A percentile compares a stretch with the other conserved stretches of the same genome.
Evolutionary conservation across 2,797 vertebrate genomes (phyloP).

Genomic region (Vespertilio murinus): DNA sequence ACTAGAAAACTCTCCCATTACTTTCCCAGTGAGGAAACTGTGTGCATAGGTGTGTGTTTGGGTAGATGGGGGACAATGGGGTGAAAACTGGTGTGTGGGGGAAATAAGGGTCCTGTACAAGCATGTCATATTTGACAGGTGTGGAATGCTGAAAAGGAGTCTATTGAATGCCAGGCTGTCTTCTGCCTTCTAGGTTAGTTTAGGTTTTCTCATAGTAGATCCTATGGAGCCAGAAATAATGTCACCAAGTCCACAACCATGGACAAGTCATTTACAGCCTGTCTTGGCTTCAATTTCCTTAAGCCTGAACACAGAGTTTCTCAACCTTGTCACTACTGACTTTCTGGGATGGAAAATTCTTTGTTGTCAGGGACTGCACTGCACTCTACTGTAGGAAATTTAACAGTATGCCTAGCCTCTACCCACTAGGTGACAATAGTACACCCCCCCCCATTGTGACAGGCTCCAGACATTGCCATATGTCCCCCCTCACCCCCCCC

Average conservation of each 20-base stretch:
- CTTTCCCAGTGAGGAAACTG: neutral
- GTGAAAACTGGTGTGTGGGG: neutral
- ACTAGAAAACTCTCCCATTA: neutral
- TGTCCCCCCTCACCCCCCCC: no score
- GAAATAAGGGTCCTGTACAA: neutral
- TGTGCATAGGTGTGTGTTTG: neutral
- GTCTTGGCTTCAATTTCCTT: neutral
- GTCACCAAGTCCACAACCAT: neutral
- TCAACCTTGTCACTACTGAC: neutral
- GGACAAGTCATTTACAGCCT: neutral
- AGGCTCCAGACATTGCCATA: neutral
- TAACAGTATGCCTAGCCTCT: neutral
- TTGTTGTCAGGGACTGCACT: neutral
- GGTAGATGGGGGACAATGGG: neutral
- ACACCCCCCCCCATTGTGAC: neutral
- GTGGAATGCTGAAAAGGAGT: neutral
- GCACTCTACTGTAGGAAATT: neutral
- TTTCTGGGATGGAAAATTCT: neutral
- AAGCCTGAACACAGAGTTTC: neutral
- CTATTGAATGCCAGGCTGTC: neutral
- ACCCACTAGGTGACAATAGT: neutral
- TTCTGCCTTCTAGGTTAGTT: neutral
- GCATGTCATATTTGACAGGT: neutral
- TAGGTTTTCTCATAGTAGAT: neutral
- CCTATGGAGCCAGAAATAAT: neutral